phyloP scores from a whole-genome alignment of 2,888 invertebrate genomes.

The Leptopilina syphax region DNA sequence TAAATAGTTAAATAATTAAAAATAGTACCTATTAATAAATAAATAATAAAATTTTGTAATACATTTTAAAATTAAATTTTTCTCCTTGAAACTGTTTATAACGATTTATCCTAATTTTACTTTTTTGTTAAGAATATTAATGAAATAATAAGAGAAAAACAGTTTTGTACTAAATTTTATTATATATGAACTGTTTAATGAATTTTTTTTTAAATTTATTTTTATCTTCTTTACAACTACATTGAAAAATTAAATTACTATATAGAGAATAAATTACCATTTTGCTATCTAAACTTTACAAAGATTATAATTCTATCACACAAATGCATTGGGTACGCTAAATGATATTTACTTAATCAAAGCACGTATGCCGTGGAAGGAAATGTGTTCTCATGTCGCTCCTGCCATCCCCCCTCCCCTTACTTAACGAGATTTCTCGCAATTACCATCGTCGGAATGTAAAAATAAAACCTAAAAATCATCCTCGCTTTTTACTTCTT shows the following conservation, averaged over 20 bases:
- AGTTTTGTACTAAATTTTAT: no score
- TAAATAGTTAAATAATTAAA: no score
- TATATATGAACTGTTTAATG: no score
- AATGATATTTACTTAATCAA: constrained; percentile 25
- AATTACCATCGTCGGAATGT: constrained; percentile 40
- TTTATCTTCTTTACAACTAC: neutral
- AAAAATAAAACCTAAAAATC: constrained; percentile 39
- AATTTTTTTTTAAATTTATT: no score
- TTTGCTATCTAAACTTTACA: constrained; percentile 6
- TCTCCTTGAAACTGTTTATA: no score
- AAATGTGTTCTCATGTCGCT: constrained; percentile 42
- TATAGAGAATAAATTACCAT: constrained; percentile 19
- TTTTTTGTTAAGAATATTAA: no score
- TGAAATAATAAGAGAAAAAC: no score
- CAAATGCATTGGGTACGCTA: constrained; percentile 21
- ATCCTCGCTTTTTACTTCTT: constrained; percentile 36
- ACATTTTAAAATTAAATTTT: no score
- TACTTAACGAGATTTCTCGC: neutral
- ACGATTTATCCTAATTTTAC: no score
- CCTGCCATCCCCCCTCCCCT: neutral
- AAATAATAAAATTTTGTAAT: no score
- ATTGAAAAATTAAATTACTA: neutral
- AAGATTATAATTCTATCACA: constrained; percentile 8
- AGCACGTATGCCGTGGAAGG: constrained; percentile 26
- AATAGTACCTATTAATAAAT: no score